Conservation (phyloP, 2,113 vertebrate genomes). For the Chunga burmeisteri region DNA sequence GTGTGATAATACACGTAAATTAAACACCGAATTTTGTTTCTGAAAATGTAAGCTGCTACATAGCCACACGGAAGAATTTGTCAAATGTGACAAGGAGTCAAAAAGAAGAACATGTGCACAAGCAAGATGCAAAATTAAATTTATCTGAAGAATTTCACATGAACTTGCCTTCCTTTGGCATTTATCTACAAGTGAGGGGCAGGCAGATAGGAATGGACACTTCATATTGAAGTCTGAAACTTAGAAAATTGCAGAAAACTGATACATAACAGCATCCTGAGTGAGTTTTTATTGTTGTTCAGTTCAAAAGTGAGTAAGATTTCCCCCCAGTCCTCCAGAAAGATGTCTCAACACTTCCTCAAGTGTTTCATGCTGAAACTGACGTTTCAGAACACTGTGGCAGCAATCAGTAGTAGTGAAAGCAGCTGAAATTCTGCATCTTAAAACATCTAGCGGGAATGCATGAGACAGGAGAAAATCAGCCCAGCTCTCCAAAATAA, state of each 20-base stretch:
- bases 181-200: neutral
- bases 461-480: neutral
- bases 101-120: neutral
- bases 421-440: neutral
- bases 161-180: neutral
- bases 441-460: neutral
- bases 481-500: neutral
- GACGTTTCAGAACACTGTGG: neutral
- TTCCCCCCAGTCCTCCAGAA: neutral
- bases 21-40: neutral
- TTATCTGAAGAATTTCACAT: neutral
- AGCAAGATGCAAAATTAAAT: neutral
- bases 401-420: neutral
- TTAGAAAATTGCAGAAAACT: neutral
- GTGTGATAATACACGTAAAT: neutral
- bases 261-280: neutral
- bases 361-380: neutral
- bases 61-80: neutral
- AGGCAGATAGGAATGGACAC: neutral
- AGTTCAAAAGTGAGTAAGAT: neutral
- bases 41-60: neutral
- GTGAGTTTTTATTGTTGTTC: neutral
- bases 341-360: neutral
- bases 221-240: neutral
- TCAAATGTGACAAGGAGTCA: neutral